These are phyloP conservation scores for Cavia porcellus DNA, from an alignment of 2,113 vertebrate genomes.

Conservation along the genomic window DNA sequence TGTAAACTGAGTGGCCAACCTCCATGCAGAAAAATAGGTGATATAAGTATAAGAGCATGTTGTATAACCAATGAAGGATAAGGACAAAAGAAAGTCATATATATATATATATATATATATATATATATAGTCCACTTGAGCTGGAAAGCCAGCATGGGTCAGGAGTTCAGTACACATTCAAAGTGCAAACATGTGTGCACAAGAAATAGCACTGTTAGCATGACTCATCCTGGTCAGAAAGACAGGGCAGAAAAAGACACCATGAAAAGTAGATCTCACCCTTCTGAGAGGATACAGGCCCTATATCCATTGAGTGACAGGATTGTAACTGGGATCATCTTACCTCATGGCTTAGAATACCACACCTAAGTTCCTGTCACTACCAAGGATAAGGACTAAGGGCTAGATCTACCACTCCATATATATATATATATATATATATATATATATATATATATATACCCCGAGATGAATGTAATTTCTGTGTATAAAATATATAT, in stretches of 20 bases:
- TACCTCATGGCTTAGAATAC: not conserved
- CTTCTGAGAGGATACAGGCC: not conserved
- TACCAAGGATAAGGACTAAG: not conserved
- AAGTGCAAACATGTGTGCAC: not conserved
- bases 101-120: too few relatives aligned
- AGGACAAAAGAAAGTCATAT: not conserved
- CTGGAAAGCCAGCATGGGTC: not conserved
- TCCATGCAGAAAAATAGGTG: not conserved
- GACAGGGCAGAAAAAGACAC: not conserved
- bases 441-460: not conserved
- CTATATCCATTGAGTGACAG: not conserved
- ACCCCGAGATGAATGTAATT: not conserved
- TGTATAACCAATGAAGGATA: not conserved
- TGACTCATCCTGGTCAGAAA: not conserved
- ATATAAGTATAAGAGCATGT: not conserved
- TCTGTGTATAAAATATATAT: not conserved
- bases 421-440: not conserved
- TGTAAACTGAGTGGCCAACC: not conserved
- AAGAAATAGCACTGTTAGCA: not conserved
- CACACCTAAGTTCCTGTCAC: not conserved
- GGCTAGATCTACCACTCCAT: not conserved
- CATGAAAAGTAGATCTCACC: not conserved
- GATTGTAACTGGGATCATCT: not conserved
- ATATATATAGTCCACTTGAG: not conserved
- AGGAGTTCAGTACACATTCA: not conserved